phyloP scores from a whole-genome alignment of 1,140 invertebrate genomes.

The Drosophila carrolli region DNA sequence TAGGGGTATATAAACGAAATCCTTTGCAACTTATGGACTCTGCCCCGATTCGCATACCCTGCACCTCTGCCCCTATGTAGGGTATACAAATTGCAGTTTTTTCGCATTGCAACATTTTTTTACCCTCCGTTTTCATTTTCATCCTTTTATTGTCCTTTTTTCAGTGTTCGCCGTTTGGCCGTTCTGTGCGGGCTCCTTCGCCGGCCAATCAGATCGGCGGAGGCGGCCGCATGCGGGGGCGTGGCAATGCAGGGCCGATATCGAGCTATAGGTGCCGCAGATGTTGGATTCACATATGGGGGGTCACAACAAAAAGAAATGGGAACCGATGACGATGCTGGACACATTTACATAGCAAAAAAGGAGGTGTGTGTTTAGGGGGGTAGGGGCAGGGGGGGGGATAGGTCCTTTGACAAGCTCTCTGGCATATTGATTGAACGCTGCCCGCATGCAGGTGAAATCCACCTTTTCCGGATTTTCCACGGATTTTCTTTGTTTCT shows the following conservation, averaged over 20 bases:
- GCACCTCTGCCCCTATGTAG: slow-evolving; percentile 3
- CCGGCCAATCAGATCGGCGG: slow-evolving; percentile 63
- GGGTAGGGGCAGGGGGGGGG: neutral
- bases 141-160: slow-evolving; percentile 24
- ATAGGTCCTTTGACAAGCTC: slow-evolving; percentile 37
- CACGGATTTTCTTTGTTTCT: slow-evolving; percentile 1
- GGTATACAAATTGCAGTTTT: slow-evolving; percentile 41
- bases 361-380: neutral
- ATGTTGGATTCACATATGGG: slow-evolving; percentile 19
- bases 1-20: too few species aligned
- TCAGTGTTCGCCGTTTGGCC: slow-evolving; percentile 11
- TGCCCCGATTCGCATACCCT: slow-evolving; percentile 1
- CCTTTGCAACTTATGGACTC: neutral
- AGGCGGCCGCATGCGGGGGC: slow-evolving; percentile 54
- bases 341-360: slow-evolving; percentile 38
- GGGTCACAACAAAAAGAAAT: neutral
- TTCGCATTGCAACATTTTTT: slow-evolving; percentile 16
- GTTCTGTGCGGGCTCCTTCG: slow-evolving; percentile 21
- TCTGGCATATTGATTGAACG: slow-evolving; percentile 44
- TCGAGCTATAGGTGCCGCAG: slow-evolving; percentile 39
- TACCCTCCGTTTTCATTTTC: slow-evolving; percentile 1
- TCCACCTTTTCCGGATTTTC: neutral
- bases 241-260: slow-evolving; percentile 58
- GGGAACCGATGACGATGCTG: slow-evolving; percentile 21
- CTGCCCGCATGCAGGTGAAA: slow-evolving; percentile 36